phyloP scores from a whole-genome alignment of 2,113 vertebrate species.

The Phainopepla nitens region DNA sequence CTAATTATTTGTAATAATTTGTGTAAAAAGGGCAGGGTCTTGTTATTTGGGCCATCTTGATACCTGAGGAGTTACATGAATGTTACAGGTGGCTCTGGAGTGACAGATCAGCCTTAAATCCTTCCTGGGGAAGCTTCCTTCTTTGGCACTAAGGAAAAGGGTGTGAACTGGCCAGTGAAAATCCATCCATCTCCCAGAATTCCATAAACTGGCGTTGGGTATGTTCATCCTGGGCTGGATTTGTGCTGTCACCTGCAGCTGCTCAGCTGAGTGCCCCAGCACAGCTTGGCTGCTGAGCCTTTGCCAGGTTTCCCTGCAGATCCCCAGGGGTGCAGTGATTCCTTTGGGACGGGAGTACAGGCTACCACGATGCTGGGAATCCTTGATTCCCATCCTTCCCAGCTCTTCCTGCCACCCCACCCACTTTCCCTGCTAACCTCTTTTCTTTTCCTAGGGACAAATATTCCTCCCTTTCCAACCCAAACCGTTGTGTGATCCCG shows the following conservation, averaged over 20 bases:
- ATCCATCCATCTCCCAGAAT: not conserved
- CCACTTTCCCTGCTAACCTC: not conserved
- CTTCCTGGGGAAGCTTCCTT: not conserved
- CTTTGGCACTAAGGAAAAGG: not conserved
- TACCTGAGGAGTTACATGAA: not conserved
- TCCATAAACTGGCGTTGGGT: not conserved
- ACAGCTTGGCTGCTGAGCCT: not conserved
- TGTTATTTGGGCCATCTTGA: not conserved
- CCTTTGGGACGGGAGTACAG: not conserved
- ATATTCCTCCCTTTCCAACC: not conserved
- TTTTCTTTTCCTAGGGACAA: not conserved
- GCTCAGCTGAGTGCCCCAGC: not conserved
- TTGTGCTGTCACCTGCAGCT: not conserved
- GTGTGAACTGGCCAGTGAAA: not conserved
- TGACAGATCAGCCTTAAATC: not conserved
- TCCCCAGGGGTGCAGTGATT: not conserved
- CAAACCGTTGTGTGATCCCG: rapidly evolving
- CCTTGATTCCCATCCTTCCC: not conserved
- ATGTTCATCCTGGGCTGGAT: not conserved
- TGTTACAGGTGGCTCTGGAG: not conserved
- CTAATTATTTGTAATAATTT: not conserved
- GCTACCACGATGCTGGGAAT: not conserved
- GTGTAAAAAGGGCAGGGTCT: not conserved
- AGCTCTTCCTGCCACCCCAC: not conserved
- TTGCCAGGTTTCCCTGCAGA: not conserved